Evolutionary conservation across 2,888 invertebrate genomes (phyloP), one percentile per base, ranked within the genome.

Genomic region (Eupithecia tripunctaria): DNA sequence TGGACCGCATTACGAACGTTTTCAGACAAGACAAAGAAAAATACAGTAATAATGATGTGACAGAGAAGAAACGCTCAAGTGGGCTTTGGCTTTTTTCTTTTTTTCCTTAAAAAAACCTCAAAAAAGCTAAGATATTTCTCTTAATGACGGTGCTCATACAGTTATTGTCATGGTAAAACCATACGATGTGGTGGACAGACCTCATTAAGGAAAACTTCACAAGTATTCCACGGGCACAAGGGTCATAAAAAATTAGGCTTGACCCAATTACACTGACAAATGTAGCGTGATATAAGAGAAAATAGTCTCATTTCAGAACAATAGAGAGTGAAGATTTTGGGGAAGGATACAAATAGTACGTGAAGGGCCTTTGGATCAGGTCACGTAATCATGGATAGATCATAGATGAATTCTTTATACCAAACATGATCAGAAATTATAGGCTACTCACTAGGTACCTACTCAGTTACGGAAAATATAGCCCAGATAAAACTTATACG

Each of bases 221-320:
- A 51, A 70, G 69, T 72, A 60, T 76, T 73, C 71, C 36, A 41
- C 59, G 66, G 56, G 27, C 68, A 38, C 63, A 59, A 70, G 68
- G 75, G 68, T 68, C 75, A 79, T 75, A 72, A 72, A 68, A 70
- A 76, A 76, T 79, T 76, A 68, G 51, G 71, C 74, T 69, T 75
- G 78, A 74, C 78, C 79, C 75, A 78, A 78, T 78, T 76, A 75
- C 67, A 71, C 65, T 76, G 76, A 76, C 68, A 72, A 77, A 79
- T 76, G 71, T 73, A 56, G 71, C 72, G 73, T 60, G 72, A 36
- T 66, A 70, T 69, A 68, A 75, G 71, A 68, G 78, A 76, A 71
- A 76, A 72, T 74, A 51, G 74, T 27, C 71, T 68, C 71, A 73
- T 74, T 74, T 69, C 68, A 56, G 72, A 74, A 75, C 74, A 78